Evolutionary conservation across 2,113 vertebrate species (phyloP).

Genomic region (Anseranas semipalmata): DNA sequence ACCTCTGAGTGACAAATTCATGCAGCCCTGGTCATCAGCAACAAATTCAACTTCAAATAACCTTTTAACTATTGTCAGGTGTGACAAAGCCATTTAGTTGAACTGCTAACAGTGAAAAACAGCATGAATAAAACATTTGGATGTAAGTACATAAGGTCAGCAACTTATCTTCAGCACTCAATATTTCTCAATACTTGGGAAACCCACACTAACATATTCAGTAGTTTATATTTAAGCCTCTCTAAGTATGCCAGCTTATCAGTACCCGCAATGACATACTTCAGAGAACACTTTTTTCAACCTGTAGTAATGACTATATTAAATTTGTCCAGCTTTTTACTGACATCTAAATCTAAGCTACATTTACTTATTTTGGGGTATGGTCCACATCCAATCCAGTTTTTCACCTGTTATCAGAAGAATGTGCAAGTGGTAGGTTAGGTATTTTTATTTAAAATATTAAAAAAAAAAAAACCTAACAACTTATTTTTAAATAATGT

Average conservation of each 20-base stretch:
- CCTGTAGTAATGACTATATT: not conserved
- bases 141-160: not conserved
- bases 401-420: not conserved
- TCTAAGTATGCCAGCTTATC: not conserved
- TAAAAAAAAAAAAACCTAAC: not conserved
- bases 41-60: not conserved
- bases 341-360: not conserved
- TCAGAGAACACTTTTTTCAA: not conserved
- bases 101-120: not conserved
- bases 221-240: not conserved
- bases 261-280: not conserved
- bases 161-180: not conserved
- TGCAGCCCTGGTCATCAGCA: not conserved
- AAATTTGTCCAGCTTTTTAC: not conserved
- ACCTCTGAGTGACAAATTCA: not conserved
- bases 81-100: not conserved
- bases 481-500: not conserved
- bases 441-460: not conserved
- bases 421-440: not conserved
- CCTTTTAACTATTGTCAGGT: not conserved
- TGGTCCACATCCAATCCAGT: not conserved
- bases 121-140: fast-evolving
- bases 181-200: not conserved
- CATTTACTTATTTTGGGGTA: not conserved
- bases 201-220: fast-evolving